Percentiles rank a stretch among this genome's conserved stretches.
Evolutionary conservation across 2,113 vertebrate species (phyloP).

Genomic region (Kryptolebias marmoratus): DNA sequence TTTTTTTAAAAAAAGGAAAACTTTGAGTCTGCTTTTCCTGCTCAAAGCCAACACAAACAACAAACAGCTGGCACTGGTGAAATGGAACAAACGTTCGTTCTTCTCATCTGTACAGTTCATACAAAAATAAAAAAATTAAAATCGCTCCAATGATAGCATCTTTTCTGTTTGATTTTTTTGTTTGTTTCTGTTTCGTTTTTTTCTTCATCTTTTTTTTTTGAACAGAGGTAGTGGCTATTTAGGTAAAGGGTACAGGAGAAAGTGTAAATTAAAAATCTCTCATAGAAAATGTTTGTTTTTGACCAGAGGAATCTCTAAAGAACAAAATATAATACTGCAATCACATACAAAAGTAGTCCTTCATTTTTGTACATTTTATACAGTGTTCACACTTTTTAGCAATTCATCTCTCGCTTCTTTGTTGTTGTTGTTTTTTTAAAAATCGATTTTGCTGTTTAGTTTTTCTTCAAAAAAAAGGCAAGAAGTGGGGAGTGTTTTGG

Average conservation of each 20-base stretch:
- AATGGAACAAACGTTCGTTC: constrained; percentile 78
- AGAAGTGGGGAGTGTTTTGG: constrained; percentile 65
- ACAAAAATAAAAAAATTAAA: constrained; percentile 84
- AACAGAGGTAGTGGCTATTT: constrained; percentile 87
- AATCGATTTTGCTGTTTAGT: constrained; percentile 33
- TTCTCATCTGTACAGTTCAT: constrained; percentile 82
- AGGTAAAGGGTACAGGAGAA: constrained; percentile 74
- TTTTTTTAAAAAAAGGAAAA: constrained; percentile 23
- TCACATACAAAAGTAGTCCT: constrained; percentile 99
- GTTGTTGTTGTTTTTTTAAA: not conserved
- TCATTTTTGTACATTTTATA: constrained; percentile 98
- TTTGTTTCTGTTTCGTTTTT: constrained; percentile 75
- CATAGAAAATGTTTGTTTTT: constrained; percentile 81
- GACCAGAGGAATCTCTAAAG: constrained; percentile 80
- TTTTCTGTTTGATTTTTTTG: constrained; percentile 65
- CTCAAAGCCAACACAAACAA: constrained; percentile 73
- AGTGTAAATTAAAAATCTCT: constrained; percentile 81
- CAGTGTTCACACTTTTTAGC: constrained; percentile 83
- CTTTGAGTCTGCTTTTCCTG: constrained; percentile 61
- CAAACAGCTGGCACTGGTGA: constrained; percentile 78
- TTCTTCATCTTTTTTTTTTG: constrained; percentile 44
- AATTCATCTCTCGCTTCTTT: constrained; percentile 66
- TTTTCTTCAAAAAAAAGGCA: constrained; percentile 76
- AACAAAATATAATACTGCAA: constrained; percentile 95
- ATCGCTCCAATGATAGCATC: constrained; percentile 75